Percentiles rank a stretch among this genome's conserved stretches.
Evolutionary conservation across 2,888 invertebrate genomes (phyloP).

Genomic region (Leucozona laternaria): DNA sequence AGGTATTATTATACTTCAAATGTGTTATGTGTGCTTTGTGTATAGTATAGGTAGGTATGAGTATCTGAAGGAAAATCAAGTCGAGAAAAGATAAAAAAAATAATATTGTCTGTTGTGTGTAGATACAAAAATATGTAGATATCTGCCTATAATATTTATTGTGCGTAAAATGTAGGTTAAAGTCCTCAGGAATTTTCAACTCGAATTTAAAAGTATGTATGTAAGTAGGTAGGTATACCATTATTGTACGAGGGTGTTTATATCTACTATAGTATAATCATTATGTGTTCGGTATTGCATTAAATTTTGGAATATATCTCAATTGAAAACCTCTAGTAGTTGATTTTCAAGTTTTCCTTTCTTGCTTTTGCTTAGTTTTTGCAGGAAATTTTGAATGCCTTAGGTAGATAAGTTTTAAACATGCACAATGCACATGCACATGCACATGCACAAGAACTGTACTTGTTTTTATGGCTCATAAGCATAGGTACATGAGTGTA

Average conservation of each 20-base stretch:
- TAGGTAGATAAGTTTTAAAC: neutral
- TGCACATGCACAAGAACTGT: neutral
- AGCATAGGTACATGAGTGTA: neutral
- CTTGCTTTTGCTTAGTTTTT: too few species aligned
- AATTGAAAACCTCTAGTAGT: neutral
- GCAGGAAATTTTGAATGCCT: neutral
- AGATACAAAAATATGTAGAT: neutral
- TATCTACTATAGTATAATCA: too few species aligned
- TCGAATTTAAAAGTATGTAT: neutral
- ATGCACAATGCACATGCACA: neutral
- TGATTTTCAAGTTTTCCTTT: too few species aligned
- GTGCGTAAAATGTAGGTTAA: neutral
- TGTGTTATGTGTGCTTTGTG: neutral
- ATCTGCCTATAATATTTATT: neutral
- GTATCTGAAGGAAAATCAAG: neutral
- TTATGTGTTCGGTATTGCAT: too few species aligned
- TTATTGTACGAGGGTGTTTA: too few species aligned
- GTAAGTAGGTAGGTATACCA: too few species aligned
- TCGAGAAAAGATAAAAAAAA: slow-evolving; percentile 2
- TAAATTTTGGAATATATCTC: too few species aligned
- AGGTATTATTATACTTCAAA: too few species aligned
- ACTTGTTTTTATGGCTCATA: neutral
- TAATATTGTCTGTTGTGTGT: neutral
- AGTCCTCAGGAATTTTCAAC: neutral
- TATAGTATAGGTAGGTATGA: neutral